Evolutionary conservation across 30 jellyfish, hydroid and myxozoan genomes (phyloP).

Genomic region (Pelagia noctiluca): DNA sequence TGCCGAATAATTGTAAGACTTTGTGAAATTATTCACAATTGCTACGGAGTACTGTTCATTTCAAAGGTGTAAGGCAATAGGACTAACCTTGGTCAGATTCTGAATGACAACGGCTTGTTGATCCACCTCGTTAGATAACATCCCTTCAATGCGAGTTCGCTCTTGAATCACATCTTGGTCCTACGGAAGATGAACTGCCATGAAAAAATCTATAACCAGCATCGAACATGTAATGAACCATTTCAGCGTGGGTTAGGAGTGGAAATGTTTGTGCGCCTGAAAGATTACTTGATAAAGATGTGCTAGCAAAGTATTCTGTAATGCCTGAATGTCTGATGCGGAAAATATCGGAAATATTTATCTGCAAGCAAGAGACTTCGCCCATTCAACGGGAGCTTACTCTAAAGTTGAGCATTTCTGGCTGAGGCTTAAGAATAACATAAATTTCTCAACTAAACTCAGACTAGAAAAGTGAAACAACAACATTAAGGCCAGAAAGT

Average conservation of each 20-base stretch:
- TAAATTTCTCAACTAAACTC: too few species aligned
- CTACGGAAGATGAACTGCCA: slow-evolving; percentile 21
- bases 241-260: neutral
- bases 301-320: too few species aligned
- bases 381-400: too few species aligned
- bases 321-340: neutral
- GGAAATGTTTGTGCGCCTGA: neutral
- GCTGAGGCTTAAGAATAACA: too few species aligned
- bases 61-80: neutral
- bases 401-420: too few species aligned
- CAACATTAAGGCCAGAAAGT: too few species aligned
- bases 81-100: slow-evolving; percentile 78
- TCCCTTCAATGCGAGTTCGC: slow-evolving; percentile 39
- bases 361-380: too few species aligned
- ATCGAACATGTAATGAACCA: neutral
- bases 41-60: neutral
- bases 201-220: too few species aligned
- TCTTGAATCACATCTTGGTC: slow-evolving; percentile 85
- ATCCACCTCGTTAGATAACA: slow-evolving; percentile 48
- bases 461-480: too few species aligned
- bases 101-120: slow-evolving; percentile 74
- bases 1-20: neutral
- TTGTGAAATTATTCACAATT: too few species aligned
- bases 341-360: too few species aligned
- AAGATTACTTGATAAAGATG: neutral